A percentile compares a stretch with the other conserved stretches of the same genome.
phyloP scores from a whole-genome alignment of 2,797 vertebrate species.

The Sphenopsis melanotis region DNA sequence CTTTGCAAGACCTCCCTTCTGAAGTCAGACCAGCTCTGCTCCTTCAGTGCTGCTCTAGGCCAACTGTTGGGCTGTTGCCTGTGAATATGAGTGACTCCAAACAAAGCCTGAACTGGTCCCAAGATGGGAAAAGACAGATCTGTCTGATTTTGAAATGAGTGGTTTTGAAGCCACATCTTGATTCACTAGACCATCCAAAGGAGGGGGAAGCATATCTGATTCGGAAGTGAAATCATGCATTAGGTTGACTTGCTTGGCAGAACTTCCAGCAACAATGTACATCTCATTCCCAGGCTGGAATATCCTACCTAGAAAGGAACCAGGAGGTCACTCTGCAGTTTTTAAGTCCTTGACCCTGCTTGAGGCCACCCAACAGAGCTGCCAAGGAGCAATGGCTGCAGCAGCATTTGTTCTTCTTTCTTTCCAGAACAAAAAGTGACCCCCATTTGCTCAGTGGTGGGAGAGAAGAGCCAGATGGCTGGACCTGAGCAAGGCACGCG shows the following conservation, averaged over 20 bases:
- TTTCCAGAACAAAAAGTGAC: not conserved
- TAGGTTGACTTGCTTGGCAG: not conserved
- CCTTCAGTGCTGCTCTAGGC: not conserved
- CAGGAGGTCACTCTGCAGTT: not conserved
- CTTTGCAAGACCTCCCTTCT: not conserved
- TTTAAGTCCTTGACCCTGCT: not conserved
- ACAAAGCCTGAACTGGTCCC: not conserved
- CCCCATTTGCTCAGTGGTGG: not conserved
- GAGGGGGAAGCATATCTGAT: not conserved
- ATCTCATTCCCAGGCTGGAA: not conserved
- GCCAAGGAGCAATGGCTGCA: not conserved
- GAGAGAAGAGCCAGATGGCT: conserved; percentile 46
- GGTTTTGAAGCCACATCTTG: not conserved
- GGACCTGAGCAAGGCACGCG: not conserved
- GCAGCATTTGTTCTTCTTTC: not conserved
- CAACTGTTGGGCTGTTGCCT: not conserved
- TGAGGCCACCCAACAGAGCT: not conserved
- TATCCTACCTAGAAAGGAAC: not conserved
- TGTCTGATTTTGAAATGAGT: not conserved
- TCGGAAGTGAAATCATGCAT: not conserved
- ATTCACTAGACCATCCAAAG: not conserved
- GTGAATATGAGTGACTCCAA: not conserved
- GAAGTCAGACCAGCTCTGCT: not conserved
- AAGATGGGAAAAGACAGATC: not conserved
- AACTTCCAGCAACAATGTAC: not conserved